Evolutionary conservation across 2,113 vertebrate species (phyloP).

Genomic region (Calonectris borealis): DNA sequence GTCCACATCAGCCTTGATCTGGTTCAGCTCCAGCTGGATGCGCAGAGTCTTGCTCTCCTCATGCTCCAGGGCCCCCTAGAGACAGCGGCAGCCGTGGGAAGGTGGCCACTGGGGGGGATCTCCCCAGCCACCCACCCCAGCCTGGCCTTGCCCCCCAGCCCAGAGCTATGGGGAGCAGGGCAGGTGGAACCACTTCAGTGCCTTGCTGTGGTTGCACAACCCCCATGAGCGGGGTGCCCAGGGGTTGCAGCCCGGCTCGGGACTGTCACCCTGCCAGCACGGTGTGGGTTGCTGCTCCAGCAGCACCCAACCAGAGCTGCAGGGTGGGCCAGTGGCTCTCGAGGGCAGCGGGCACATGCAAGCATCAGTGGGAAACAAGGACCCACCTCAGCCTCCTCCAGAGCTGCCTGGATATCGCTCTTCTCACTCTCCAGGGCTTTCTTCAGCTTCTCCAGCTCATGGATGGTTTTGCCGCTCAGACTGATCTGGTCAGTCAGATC

Average conservation of each 20-base stretch:
- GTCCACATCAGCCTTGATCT: slow-evolving; percentile 90
- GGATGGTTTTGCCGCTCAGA: slow-evolving; percentile 86
- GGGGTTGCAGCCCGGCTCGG: not conserved
- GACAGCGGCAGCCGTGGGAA: not conserved
- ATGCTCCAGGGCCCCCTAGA: slow-evolving; percentile 88
- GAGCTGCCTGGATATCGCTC: slow-evolving; percentile 87
- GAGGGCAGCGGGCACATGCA: not conserved
- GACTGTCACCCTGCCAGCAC: not conserved
- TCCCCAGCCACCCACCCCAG: not conserved
- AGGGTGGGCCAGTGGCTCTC: not conserved
- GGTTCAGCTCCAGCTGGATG: slow-evolving; percentile 91
- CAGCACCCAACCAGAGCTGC: not conserved
- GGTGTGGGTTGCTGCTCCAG: not conserved
- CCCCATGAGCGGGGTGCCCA: not conserved
- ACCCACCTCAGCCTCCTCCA: slow-evolving; percentile 92
- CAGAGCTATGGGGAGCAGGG: not conserved
- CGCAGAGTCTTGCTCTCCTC: slow-evolving; percentile 92
- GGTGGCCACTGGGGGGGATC: fast-evolving
- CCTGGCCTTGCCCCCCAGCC: not conserved
- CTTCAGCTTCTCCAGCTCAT: slow-evolving; percentile 93
- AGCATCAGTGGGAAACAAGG: not conserved
- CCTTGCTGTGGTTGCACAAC: not conserved
- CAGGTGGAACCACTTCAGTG: not conserved
- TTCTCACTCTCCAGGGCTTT: slow-evolving; percentile 90
- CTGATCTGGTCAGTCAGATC: slow-evolving; percentile 92